Conservation (phyloP, 2,113 vertebrate genomes). For the Neoarius graeffei region DNA sequence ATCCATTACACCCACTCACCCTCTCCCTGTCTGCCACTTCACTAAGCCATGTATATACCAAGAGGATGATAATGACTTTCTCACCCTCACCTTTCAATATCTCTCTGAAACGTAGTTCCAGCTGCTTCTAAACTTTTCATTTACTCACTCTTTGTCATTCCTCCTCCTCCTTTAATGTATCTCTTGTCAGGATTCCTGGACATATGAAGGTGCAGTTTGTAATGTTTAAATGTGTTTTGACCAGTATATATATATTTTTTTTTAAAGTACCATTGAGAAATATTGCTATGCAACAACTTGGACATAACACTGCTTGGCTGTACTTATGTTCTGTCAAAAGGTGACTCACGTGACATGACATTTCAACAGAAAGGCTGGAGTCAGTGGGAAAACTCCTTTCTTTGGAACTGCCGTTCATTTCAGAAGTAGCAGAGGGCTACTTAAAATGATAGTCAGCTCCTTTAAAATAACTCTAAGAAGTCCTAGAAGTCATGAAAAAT, state of each 20-base stretch:
- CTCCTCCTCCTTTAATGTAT: neutral
- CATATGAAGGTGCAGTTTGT: neutral
- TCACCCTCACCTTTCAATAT: slow-evolving; percentile 22
- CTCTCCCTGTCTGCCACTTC: slow-evolving; percentile 53
- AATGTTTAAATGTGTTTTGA: neutral
- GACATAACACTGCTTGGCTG: neutral
- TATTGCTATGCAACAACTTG: neutral
- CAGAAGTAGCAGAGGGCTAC: neutral
- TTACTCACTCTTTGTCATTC: neutral
- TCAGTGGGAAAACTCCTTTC: neutral
- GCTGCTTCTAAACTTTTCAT: neutral
- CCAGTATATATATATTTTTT: neutral
- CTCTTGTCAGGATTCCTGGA: neutral
- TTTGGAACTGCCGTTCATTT: neutral
- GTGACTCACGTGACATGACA: neutral
- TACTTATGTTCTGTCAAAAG: neutral
- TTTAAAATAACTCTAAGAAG: neutral
- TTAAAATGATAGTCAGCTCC: neutral
- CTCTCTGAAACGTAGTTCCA: neutral
- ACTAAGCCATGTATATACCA: slow-evolving; percentile 58
- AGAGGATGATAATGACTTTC: slow-evolving; percentile 55
- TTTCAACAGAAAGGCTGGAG: neutral
- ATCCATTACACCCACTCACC: slow-evolving; percentile 60
- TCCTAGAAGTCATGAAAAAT: neutral
- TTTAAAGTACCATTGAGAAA: neutral